These are phyloP conservation scores for Lithophane leautieri DNA, from an alignment of 2,888 invertebrate genomes.

Conservation along the genomic window DNA sequence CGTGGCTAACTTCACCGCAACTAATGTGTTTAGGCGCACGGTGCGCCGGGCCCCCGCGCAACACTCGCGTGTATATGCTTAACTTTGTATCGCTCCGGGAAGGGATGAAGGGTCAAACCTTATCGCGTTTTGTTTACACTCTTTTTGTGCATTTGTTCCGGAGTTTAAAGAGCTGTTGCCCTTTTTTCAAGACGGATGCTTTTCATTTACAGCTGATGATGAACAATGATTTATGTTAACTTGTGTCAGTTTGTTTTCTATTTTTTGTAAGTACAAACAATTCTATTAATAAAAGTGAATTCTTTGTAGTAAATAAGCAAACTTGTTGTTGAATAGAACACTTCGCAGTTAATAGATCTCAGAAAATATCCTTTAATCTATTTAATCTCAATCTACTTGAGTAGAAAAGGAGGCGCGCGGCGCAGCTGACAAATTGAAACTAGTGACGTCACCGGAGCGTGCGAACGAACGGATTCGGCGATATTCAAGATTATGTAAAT, in stretches of 20 bases:
- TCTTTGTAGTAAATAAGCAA: not conserved
- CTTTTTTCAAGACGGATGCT: slow-evolving; percentile 21
- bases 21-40: slow-evolving; percentile 63
- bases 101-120: slow-evolving; percentile 40
- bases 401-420: not conserved
- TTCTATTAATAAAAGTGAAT: not conserved
- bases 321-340: not conserved
- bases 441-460: slow-evolving; percentile 19
- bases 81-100: slow-evolving; percentile 58
- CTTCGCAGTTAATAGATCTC: slow-evolving; percentile 13
- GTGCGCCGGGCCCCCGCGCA: slow-evolving; percentile 21
- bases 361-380: slow-evolving; percentile 26
- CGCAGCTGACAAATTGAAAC: slow-evolving; percentile 14
- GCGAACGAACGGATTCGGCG: slow-evolving; percentile 6
- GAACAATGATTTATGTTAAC: not conserved
- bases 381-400: slow-evolving; percentile 29
- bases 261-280: not conserved
- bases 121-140: slow-evolving; percentile 36
- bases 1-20: slow-evolving; percentile 48
- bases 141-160: slow-evolving; percentile 36
- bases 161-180: slow-evolving; percentile 11
- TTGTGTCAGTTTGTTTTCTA: not conserved
- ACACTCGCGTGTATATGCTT: slow-evolving; percentile 54
- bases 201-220: slow-evolving; percentile 17
- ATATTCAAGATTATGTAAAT: slow-evolving; percentile 47